Percentiles rank a stretch among this genome's conserved stretches.
Evolutionary conservation across 2,888 invertebrate species (phyloP).

Genomic region (Zele albiditarsus): DNA sequence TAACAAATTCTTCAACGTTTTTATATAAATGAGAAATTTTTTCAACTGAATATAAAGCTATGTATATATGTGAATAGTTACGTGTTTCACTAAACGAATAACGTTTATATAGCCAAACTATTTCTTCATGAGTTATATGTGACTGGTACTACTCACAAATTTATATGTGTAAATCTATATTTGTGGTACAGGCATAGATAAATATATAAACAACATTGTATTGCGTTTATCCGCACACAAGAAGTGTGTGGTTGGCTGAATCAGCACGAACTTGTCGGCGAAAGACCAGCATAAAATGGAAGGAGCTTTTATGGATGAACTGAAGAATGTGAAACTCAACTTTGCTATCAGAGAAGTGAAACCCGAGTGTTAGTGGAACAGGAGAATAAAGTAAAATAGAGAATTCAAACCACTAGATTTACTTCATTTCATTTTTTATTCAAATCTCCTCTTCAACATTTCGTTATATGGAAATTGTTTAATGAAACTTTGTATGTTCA

Average conservation of each 20-base stretch:
- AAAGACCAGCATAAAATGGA: not conserved
- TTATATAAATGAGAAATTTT: no score
- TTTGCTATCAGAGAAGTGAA: not conserved
- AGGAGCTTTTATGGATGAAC: conserved; percentile 1
- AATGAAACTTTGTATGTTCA: conserved; percentile 5
- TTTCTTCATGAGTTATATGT: no score
- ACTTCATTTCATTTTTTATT: not conserved
- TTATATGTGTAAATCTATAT: no score
- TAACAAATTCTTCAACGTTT: no score
- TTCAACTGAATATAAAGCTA: no score
- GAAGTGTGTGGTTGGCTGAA: conserved; percentile 36
- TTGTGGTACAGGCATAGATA: not conserved
- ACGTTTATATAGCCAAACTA: not conserved
- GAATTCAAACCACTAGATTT: not conserved
- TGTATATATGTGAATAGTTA: not conserved
- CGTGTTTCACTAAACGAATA: not conserved
- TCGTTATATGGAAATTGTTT: conserved; percentile 9
- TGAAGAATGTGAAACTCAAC: conserved; percentile 12
- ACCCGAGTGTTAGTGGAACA: not conserved
- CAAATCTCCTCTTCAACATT: not conserved
- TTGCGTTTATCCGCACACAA: conserved; percentile 13
- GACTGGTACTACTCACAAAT: no score
- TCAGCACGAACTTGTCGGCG: conserved; percentile 38
- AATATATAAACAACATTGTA: not conserved
- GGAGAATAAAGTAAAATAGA: not conserved